Percentiles rank a stretch among this genome's conserved stretches.
Evolutionary conservation across 92 coral and sea anemone species (phyloP).

Genomic region (Actinernus sp.): DNA sequence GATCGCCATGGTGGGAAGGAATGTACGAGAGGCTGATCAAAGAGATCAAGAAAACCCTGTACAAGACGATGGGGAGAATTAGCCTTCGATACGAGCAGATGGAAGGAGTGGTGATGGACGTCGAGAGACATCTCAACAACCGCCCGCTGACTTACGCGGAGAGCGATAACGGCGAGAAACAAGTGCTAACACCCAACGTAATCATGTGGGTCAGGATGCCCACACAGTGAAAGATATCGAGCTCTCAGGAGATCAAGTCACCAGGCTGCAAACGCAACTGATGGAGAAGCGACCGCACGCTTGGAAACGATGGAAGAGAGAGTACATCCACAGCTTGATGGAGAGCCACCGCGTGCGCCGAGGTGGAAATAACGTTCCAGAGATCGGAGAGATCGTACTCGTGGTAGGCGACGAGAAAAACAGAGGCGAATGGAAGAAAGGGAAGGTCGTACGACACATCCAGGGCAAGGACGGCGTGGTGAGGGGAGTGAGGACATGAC

Average conservation of each 20-base stretch:
- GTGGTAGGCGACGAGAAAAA: constrained; percentile 71
- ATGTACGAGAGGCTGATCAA: constrained; percentile 56
- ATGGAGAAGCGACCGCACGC: constrained; percentile 34
- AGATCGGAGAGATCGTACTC: constrained; percentile 58
- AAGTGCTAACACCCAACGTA: no score
- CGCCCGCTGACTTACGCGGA: constrained; percentile 58
- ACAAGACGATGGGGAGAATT: constrained; percentile 61
- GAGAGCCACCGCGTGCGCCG: constrained; percentile 50
- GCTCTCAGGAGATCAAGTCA: constrained; percentile 46
- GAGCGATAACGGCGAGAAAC: constrained; percentile 55
- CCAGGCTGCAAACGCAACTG: constrained; percentile 28
- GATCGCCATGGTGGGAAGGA: constrained; percentile 75
- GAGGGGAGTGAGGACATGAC: no score
- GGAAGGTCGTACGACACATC: no score
- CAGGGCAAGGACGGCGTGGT: no score
- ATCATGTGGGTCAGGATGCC: constrained; percentile 68
- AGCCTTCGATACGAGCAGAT: constrained; percentile 40
- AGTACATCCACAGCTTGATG: constrained; percentile 69
- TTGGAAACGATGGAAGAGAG: constrained; percentile 59
- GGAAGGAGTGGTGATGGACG: constrained; percentile 53
- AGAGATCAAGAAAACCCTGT: constrained; percentile 62
- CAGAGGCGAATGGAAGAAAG: no score
- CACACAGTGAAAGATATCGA: constrained; percentile 59
- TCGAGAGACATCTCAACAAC: constrained; percentile 63
- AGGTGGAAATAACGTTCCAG: constrained; percentile 11